phyloP scores from a whole-genome alignment of 2,888 invertebrate species.

The Monochamus alternatus region DNA sequence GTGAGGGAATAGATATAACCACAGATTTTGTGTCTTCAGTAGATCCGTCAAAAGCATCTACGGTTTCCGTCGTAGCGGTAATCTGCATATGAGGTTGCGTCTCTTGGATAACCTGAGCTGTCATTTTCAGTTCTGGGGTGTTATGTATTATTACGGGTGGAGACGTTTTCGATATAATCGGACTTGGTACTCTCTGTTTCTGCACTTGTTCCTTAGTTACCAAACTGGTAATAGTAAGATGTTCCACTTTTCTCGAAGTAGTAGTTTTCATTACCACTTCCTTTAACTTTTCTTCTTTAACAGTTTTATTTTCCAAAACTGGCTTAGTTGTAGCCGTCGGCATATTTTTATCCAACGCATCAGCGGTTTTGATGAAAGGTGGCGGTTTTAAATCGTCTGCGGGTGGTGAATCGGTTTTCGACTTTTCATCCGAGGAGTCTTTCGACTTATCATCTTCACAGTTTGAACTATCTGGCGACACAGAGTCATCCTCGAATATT shows the following conservation, averaged over 20 bases:
- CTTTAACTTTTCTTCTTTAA: slow-evolving; percentile 43
- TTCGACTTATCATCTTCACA: slow-evolving; percentile 69
- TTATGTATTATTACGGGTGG: slow-evolving; percentile 65
- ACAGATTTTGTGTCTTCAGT: slow-evolving; percentile 78
- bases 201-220: slow-evolving; percentile 69
- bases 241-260: slow-evolving; percentile 52
- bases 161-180: slow-evolving; percentile 60
- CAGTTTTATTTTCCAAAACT: slow-evolving; percentile 27
- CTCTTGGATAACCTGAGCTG: slow-evolving; percentile 68
- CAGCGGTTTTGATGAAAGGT: slow-evolving; percentile 47
- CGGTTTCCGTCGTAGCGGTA: slow-evolving; percentile 71
- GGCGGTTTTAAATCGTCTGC: slow-evolving; percentile 53
- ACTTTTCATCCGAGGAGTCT: slow-evolving; percentile 63
- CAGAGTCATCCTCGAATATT: slow-evolving; percentile 80
- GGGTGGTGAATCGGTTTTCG: slow-evolving; percentile 57
- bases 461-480: slow-evolving; percentile 74
- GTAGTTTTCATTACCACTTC: slow-evolving; percentile 7
- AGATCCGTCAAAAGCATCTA: slow-evolving; percentile 74
- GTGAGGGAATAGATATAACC: slow-evolving; percentile 79
- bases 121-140: slow-evolving; percentile 69
- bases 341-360: slow-evolving; percentile 15
- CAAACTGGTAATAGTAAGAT: slow-evolving; percentile 64
- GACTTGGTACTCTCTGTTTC: slow-evolving; percentile 64
- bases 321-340: slow-evolving; percentile 23
- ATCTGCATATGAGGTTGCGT: slow-evolving; percentile 64